Base-by-base conservation (phyloP, 2,888 invertebrate genomes). In the Drosophila emarginata region DNA sequence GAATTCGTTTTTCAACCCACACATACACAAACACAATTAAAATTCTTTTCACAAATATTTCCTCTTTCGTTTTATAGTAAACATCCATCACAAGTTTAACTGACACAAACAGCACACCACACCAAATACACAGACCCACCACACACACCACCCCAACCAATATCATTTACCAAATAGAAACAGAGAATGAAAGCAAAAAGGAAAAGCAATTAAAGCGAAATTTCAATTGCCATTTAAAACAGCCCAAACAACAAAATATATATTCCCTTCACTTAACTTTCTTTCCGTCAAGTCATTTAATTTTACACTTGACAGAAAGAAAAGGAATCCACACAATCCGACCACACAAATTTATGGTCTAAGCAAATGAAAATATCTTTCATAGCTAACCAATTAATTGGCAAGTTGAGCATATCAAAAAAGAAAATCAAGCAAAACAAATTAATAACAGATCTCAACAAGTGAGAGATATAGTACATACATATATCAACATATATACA, bases 201-300 rank as follows among this genome's bases (percentile, higher is more conserved):
- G 59, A 80, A 80, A 85, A 81, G 76, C 81, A 81, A 81, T 81
- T 81, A 81, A 76, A 59, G 39, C 11, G 12, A 76, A 72, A 82
- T 78, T 67, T 62, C 58, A 73, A 66, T 45, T 45, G 45, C 18
- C 45, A n/a, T n/a, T n/a, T n/a, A n/a, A n/a, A n/a, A n/a, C n/a
- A 45, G 12, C 36, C 9, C 77, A 79, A 76, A 67, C 56, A 67
- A 78, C 40, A 15, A 15, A 45, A 45, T 40, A 78, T 77, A 58
- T 77, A 77, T 79, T 74, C 51, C 23, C n/a, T 28, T 4, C 60
- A 60, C 51, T 60, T 60, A 45, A 32, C 60, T 51, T 51, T 28
- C 36, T 32, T 32, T 72, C 65, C 65, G 59, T 64, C 64, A 57
- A 37, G 32, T 57, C 57, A 56, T 45, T 52, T 63, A 68, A 71